Evolutionary conservation across 2,888 invertebrate genomes (phyloP), one percentile per base, ranked within the genome.

Genomic region (Zaprionus bogoriensis): DNA sequence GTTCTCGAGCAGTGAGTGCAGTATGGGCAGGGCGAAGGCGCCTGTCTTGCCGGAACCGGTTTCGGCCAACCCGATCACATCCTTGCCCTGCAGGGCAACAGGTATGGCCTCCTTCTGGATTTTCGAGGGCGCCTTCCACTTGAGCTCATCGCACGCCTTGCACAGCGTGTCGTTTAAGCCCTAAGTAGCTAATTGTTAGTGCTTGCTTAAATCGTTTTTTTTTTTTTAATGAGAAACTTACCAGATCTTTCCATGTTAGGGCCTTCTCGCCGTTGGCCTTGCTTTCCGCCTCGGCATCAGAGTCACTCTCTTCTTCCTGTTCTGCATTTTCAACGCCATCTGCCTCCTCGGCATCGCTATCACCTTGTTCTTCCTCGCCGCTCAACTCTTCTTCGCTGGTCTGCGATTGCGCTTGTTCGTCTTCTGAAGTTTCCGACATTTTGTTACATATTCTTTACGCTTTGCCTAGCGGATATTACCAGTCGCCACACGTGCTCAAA

Each of bases 41-140:
- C 96, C 99, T 0, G 99, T 99, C 92, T 99, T 99, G 1, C 96
- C 88, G 93, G 91, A 74, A 93, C 96, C 96, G 59, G 95, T 96
- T 79, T 98, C 98, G 80, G 94, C 93, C 53, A 94, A 89, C 0
- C 93, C 92, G 57, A 92, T 92, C 2, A 92, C 90, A 78, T 95
- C 95, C 89, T 94, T 95, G 90, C 98, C 98, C 92, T 96, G 93
- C 32, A 99, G 90, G 0, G 98, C 97, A 1, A 97, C 91, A 0
- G 99, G 99, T 82, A 99, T 96, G 0, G 99, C 93, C 92, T 99
- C 98, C 65, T 93, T 94, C 90, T 99, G 99, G 84, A 99, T 99
- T 92, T 97, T 97, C 1, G 99, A 96, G 0, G 99, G 99, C 20
- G 92, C 91, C 87, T 95, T 96, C 99, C 99, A 99, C 93, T 98